Conservation (phyloP, 2,888 invertebrate species). For the Pheosia gnoma region DNA sequence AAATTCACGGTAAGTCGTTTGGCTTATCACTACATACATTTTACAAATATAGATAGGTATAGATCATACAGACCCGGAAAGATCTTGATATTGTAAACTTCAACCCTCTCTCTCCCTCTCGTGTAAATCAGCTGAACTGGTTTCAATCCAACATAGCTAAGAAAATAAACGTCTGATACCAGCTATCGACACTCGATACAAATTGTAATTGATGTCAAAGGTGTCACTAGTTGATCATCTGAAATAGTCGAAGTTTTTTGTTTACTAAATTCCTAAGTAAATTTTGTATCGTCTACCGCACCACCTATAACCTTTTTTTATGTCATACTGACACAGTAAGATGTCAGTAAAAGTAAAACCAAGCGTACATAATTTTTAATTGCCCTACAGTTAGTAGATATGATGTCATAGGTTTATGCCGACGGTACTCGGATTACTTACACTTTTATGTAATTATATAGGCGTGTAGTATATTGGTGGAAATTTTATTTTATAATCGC, state of each 20-base stretch:
- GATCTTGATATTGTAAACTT: too few species aligned
- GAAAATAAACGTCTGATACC: too few species aligned
- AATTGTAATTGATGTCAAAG: too few species aligned
- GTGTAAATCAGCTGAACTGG: too few species aligned
- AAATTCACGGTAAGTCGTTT: too few species aligned
- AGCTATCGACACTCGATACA: too few species aligned
- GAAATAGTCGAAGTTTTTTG: background rate
- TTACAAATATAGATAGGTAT: too few species aligned
- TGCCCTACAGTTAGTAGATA: background rate
- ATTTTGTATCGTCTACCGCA: background rate
- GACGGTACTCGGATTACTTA: background rate
- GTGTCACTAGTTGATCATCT: background rate
- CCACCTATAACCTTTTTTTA: conserved; percentile 6
- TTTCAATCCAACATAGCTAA: too few species aligned
- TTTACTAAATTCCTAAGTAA: background rate
- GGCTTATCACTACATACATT: too few species aligned
- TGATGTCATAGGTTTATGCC: conserved; percentile 1
- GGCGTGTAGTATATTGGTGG: background rate
- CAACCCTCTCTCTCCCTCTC: too few species aligned
- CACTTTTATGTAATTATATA: background rate
- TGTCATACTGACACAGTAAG: conserved; percentile 20
- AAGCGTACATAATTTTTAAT: conserved; percentile 32
- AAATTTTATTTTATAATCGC: too few species aligned
- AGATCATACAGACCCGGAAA: too few species aligned
- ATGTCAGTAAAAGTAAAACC: conserved; percentile 11